phyloP scores from a whole-genome alignment of 2,797 vertebrate genomes.

The Prionace glauca region DNA sequence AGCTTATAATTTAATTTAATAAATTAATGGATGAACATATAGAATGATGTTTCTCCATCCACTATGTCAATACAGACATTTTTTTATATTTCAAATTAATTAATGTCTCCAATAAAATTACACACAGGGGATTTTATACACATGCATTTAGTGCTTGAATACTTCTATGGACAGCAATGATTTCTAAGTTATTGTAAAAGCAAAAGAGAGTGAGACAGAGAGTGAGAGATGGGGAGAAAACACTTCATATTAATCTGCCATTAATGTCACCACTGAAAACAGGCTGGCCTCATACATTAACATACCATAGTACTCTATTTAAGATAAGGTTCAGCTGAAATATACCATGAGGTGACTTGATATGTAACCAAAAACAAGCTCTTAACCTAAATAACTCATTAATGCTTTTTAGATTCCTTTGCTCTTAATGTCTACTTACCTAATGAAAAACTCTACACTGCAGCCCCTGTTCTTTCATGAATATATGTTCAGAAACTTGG shows the following conservation, averaged over 20 bases:
- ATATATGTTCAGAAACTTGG: conserved; percentile 5
- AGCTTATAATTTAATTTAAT: background rate
- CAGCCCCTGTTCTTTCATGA: conserved; percentile 20
- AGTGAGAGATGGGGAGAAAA: background rate
- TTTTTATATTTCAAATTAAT: background rate
- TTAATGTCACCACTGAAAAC: background rate
- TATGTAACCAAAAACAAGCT: conserved; percentile 22
- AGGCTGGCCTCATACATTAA: background rate
- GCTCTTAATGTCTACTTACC: background rate
- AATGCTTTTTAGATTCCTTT: background rate
- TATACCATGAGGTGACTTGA: background rate
- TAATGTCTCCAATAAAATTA: background rate
- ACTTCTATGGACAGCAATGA: background rate
- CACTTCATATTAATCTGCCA: conserved; percentile 1
- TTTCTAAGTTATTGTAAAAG: no score
- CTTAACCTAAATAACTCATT: background rate
- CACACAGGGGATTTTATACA: background rate
- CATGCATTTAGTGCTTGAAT: background rate
- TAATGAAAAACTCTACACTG: background rate
- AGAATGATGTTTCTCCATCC: background rate
- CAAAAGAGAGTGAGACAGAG: background rate
- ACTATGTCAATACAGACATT: background rate
- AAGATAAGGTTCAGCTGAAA: conserved; percentile 14
- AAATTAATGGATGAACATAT: background rate
- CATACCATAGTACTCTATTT: background rate